A percentile compares a stretch with the other conserved stretches of the same genome.
Evolutionary conservation across 2,797 vertebrate genomes (phyloP).

Genomic region (Pristis pectinata): DNA sequence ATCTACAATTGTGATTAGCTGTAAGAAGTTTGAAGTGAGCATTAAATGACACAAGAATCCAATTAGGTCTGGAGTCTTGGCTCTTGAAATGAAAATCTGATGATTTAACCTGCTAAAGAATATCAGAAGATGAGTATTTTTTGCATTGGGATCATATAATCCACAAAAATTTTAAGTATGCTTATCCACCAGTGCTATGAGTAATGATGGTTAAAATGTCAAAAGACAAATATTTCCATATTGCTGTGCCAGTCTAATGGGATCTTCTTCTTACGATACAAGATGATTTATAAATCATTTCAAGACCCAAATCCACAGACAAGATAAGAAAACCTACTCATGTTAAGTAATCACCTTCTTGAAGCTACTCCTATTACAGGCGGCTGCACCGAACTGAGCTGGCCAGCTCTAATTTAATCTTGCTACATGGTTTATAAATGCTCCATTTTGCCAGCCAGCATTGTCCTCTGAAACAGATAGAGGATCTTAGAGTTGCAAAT

Average conservation of each 20-base stretch:
- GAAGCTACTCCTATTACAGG: neutral
- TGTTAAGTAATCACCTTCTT: conserved; percentile 32
- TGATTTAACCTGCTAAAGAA: neutral
- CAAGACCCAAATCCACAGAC: conserved; percentile 5
- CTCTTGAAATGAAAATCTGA: neutral
- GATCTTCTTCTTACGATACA: neutral
- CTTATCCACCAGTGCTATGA: neutral
- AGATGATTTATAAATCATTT: conserved; percentile 31
- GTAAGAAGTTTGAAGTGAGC: neutral
- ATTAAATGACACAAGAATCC: neutral
- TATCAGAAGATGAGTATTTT: neutral
- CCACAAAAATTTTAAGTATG: neutral
- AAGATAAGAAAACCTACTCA: conserved; percentile 29
- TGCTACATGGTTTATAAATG: neutral
- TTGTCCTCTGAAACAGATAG: neutral
- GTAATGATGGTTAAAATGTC: conserved; percentile 22
- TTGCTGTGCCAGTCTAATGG: conserved; percentile 13
- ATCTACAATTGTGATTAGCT: neutral
- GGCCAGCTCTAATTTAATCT: conserved; percentile 2
- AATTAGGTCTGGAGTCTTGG: neutral
- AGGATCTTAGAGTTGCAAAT: neutral
- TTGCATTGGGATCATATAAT: neutral
- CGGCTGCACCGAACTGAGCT: neutral
- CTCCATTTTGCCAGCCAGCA: neutral
- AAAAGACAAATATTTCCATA: conserved; percentile 31